These are phyloP conservation scores for Cheilosia scutellata DNA, from an alignment of 2,888 invertebrate species.

Conservation along the genomic window DNA sequence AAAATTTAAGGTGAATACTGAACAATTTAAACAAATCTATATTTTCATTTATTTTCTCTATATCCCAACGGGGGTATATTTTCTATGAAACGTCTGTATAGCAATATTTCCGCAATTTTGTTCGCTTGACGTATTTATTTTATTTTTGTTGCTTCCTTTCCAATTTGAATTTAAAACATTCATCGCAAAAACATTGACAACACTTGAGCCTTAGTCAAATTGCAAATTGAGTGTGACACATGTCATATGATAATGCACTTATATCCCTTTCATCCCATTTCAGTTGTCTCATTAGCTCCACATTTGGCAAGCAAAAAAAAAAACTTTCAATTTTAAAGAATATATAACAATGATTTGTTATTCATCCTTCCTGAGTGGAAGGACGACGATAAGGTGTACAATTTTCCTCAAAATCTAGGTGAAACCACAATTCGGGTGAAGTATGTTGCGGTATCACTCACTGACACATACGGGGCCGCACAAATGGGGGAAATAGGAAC, in stretches of 20 bases:
- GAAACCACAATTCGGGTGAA: constrained; percentile 67
- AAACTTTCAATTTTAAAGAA: not conserved
- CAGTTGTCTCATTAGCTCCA: constrained; percentile 51
- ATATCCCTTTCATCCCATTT: constrained; percentile 53
- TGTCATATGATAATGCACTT: constrained; percentile 52
- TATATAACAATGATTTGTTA: constrained; percentile 13
- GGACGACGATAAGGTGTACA: constrained; percentile 8
- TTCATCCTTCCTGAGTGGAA: not conserved
- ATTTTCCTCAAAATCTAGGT: constrained; percentile 60
- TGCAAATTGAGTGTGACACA: constrained; percentile 30
- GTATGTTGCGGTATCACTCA: constrained; percentile 69
- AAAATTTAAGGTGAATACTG: constrained; percentile 18
- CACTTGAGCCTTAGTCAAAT: constrained; percentile 46
- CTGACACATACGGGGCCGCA: constrained; percentile 4
- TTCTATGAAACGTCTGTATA: not conserved
- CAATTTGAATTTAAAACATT: not conserved
- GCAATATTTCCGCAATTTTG: not conserved
- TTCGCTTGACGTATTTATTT: not conserved
- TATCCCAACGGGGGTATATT: not conserved
- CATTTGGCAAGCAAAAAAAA: constrained; percentile 13
- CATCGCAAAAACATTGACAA: not conserved
- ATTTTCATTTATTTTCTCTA: not conserved
- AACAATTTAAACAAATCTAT: not conserved
- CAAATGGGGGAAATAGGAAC: constrained; percentile 29
- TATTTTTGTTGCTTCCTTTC: not conserved